Evolutionary conservation across 2,888 invertebrate species (phyloP), one percentile per base, ranked within the genome.

Genomic region (Machimus rusticus): DNA sequence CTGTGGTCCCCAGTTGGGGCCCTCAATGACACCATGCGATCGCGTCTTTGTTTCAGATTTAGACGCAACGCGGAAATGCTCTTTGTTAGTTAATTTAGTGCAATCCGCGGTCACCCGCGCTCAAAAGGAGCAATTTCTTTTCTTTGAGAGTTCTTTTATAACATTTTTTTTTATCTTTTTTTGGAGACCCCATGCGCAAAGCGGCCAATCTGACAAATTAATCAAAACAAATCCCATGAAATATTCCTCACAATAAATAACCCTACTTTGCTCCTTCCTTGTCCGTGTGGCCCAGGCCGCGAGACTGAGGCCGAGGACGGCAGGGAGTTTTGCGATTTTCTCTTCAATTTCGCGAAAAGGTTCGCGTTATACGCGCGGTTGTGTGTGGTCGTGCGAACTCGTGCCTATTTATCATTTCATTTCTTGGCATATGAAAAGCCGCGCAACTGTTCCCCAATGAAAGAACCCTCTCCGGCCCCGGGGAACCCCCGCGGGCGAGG

Each of bases 181-280:
- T n/a, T 28, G 23, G 46, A 23, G 28, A 46, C 28, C 66, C 12
- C 8, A 28, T n/a, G 66, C 12, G 66, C 66, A 74, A 74, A 16
- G 23, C 19, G 77, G 39, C 86, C 86, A 87, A 87, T 87, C 84
- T 87, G 87, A 87, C 87, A 85, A 87, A 87, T 87, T 82, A 84
- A 87, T 87, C 87, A 87, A 87, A 87, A 87, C 87, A 87, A 87
- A 87, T 87, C 87, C 87, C 77, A 84, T 84, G 84, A 87, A 84
- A 87, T 87, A 87, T 87, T 87, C 51, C 46, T 37, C 66, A 57
- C 82, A 82, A 87, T 87, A 87, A 87, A 87, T 87, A 81, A 82
- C 74, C 43, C 79, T 79, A 74, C 46, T 37, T 81, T 74, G 74
- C 79, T 74, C 74, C 87, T 85, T 74, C 39, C 37, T 85, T 74